A percentile compares a stretch with the other conserved stretches of the same genome.
Evolutionary conservation across 2,113 vertebrate genomes (phyloP).

Genomic region (Emydocephalus ijimae): DNA sequence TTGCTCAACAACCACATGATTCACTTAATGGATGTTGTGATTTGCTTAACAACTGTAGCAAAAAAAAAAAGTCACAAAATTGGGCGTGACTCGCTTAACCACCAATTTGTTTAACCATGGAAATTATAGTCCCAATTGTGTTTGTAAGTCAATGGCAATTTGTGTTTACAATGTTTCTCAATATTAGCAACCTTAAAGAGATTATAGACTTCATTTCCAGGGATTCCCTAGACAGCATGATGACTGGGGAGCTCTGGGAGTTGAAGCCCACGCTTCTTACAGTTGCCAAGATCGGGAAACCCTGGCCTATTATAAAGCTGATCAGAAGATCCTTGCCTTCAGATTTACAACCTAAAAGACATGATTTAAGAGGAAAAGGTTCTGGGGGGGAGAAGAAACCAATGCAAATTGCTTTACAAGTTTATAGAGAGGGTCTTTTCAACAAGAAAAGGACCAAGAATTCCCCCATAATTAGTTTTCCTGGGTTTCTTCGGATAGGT

Average conservation of each 20-base stretch:
- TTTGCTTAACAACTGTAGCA: background rate
- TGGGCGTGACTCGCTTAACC: too few species aligned
- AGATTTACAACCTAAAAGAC: background rate
- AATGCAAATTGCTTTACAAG: background rate
- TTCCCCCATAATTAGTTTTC: background rate
- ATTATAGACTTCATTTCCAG: background rate
- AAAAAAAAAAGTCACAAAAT: too few species aligned
- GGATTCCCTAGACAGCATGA: background rate
- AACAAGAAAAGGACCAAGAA: background rate
- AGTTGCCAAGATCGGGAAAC: background rate
- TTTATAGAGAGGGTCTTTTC: background rate
- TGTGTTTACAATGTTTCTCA: too few species aligned
- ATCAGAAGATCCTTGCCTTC: background rate
- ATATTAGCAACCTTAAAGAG: background rate
- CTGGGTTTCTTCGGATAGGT: background rate
- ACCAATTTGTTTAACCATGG: background rate
- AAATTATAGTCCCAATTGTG: background rate
- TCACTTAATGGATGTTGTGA: background rate
- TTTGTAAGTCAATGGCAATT: too few species aligned
- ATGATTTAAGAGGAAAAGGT: background rate
- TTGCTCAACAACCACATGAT: background rate
- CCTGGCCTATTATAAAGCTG: background rate
- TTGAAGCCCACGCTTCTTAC: background rate
- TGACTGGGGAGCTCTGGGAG: background rate
- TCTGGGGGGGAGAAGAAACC: background rate